Percentiles rank a stretch among this genome's conserved stretches.
Evolutionary conservation across 2,113 vertebrate genomes (phyloP).

Genomic region (Ginglymostoma cirratum): DNA sequence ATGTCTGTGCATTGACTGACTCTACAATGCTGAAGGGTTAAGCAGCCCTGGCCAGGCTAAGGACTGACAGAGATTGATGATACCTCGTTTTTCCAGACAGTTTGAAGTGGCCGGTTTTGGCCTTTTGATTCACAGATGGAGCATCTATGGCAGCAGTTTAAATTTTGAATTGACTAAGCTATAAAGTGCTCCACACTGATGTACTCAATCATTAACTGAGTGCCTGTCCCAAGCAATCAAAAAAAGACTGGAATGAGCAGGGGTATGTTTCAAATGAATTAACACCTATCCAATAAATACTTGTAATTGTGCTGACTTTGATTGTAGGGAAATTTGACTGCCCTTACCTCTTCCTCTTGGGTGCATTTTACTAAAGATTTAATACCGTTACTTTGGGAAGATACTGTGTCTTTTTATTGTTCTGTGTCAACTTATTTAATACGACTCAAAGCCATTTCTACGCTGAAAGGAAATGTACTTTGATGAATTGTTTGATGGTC

Average conservation of each 20-base stretch:
- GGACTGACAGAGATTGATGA: conserved; percentile 41
- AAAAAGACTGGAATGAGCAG: conserved; percentile 42
- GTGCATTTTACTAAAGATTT: conserved; percentile 49
- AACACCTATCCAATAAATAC: conserved; percentile 48
- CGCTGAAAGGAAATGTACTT: neutral
- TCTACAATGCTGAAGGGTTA: conserved; percentile 32
- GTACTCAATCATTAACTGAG: conserved; percentile 50
- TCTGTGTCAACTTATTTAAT: conserved; percentile 29
- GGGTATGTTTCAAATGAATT: conserved; percentile 53
- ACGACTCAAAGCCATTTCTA: neutral
- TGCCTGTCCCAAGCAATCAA: conserved; percentile 48
- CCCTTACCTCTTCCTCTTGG: conserved; percentile 49
- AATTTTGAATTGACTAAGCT: conserved; percentile 55
- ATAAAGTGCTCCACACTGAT: conserved; percentile 53
- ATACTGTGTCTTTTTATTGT: neutral
- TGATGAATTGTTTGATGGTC: conserved; percentile 15
- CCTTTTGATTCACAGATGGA: conserved; percentile 48
- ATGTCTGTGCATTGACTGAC: conserved; percentile 31
- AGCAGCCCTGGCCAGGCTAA: neutral
- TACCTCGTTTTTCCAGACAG: conserved; percentile 45
- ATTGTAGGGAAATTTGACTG: conserved; percentile 48
- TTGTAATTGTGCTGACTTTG: conserved; percentile 48
- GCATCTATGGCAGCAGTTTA: conserved; percentile 48
- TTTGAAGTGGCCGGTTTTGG: conserved; percentile 46
- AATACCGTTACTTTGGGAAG: conserved; percentile 30